phyloP scores from a whole-genome alignment of 1,140 invertebrate species.

The Drosophila melanica region DNA sequence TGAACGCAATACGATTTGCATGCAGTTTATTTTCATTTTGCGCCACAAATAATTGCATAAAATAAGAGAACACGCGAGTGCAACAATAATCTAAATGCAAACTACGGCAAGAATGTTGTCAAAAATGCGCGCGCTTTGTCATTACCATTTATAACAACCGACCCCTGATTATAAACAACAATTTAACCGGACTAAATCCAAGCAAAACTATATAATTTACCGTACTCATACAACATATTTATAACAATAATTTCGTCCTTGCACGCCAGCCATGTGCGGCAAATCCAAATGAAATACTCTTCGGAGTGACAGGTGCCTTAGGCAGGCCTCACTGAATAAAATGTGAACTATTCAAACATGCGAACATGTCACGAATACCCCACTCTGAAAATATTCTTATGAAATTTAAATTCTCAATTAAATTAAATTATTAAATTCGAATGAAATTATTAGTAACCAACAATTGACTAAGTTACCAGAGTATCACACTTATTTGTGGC shows the following conservation, averaged over 20 bases:
- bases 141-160: conserved; percentile 27
- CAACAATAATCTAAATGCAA: conserved; percentile 36
- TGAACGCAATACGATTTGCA: conserved; percentile 48
- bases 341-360: background rate
- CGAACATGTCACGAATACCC: background rate
- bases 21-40: conserved; percentile 67
- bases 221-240: conserved; percentile 1
- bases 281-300: conserved; percentile 30
- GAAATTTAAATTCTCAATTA: too few relatives aligned
- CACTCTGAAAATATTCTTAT: background rate
- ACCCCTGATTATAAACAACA: conserved; percentile 56
- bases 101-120: conserved; percentile 56
- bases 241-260: conserved; percentile 58
- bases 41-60: conserved; percentile 70
- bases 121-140: conserved; percentile 52
- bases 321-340: conserved; percentile 18
- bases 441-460: background rate
- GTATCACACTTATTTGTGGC: too few relatives aligned
- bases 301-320: conserved; percentile 49
- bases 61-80: conserved; percentile 59
- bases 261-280: conserved; percentile 47
- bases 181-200: conserved; percentile 67
- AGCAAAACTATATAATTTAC: conserved; percentile 72
- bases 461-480: background rate
- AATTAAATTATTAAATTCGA: too few relatives aligned